Percentiles rank a stretch among this genome's conserved stretches.
phyloP scores from a whole-genome alignment of 1,140 invertebrate genomes.

The Penaeus japonicus region DNA sequence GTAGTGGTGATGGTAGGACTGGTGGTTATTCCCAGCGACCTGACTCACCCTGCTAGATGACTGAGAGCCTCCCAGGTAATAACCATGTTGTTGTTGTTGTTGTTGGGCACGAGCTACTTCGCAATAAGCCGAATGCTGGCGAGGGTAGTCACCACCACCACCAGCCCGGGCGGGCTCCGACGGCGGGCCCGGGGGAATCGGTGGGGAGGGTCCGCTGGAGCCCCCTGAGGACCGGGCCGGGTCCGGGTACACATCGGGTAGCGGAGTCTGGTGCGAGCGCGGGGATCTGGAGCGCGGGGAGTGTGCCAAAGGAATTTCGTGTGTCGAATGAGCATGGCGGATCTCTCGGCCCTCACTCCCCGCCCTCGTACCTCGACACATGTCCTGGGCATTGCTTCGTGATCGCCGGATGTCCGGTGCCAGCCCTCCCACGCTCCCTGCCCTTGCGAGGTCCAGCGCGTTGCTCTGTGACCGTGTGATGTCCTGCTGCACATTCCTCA shows the following conservation, averaged over 20 bases:
- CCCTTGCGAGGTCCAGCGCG: constrained; percentile 50
- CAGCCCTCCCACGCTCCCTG: constrained; percentile 50
- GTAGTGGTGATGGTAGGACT: constrained; percentile 25
- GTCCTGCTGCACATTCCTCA: constrained; percentile 45
- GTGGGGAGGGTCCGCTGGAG: constrained; percentile 58
- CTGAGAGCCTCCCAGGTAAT: constrained; percentile 35
- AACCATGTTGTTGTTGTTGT: constrained; percentile 46
- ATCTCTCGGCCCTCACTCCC: constrained; percentile 50
- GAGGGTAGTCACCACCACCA: constrained; percentile 39
- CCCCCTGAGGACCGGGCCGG: constrained; percentile 56
- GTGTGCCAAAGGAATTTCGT: constrained; percentile 54
- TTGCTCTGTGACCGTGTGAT: constrained; percentile 58
- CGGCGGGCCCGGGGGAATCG: constrained; percentile 50
- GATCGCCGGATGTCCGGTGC: constrained; percentile 54
- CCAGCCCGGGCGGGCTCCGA: constrained; percentile 32
- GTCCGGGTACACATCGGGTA: constrained; percentile 56
- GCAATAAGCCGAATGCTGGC: constrained; percentile 56
- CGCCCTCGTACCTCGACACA: constrained; percentile 49
- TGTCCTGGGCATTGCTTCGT: constrained; percentile 52
- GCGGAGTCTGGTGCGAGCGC: constrained; percentile 41
- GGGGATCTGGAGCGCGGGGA: constrained; percentile 51
- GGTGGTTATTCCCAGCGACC: constrained; percentile 43
- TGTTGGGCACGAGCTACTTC: constrained; percentile 55
- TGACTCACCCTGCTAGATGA: constrained; percentile 51
- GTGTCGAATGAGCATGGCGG: constrained; percentile 57